Base-by-base conservation (phyloP, 2,797 vertebrate species). In the Cossypha polioptera region DNA sequence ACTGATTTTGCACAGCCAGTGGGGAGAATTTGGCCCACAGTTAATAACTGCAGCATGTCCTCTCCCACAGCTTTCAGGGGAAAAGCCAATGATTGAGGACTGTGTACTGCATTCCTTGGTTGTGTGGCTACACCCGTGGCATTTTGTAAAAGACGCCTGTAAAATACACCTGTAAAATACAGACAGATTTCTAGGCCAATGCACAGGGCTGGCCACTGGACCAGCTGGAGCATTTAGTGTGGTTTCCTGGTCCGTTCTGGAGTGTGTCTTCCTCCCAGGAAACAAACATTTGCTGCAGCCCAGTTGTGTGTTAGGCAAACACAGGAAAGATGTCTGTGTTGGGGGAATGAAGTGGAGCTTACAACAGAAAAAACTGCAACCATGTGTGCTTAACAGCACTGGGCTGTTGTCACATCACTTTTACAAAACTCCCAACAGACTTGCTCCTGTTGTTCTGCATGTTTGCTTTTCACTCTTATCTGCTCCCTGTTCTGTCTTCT, bases 201-300 rank as follows among this genome's bases (percentile, higher is more conserved):
- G 20, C 31, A 15, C 8, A 13, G 48, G 45, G 22, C 10, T 65
- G 50, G 33, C 28, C 11, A 5, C 9, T 28, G n/a, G 45, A 42
- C 1, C 10, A 57, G 14, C 29, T 19, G 42, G 10, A 75, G 15
- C 3, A 3, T 1, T 3, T 0, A 0, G 7, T 28, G 54, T 0
- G 35, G 21, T 42, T 8, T 2, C 35, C 63, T 9, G 11, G 19
- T 72, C 58, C 3, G 0, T 50, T 28, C 58, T 20, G 71, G 24
- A 80, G 8, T 0, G 0, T 7, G 31, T n/a, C 21, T 12, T 78
- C 29, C 25, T 63, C 38, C 38, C 19, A 67, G 33, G 8, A 86
- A 85, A 45, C 31, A 33, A 63, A 16, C 9, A 4, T 35, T 50
- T 67, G 22, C 71, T 5, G 0, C 59, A 54, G 67, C 31, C 21